These are phyloP conservation scores for Drosophila willistoni DNA, from an alignment of 1,140 invertebrate species.

Conservation along the genomic window DNA sequence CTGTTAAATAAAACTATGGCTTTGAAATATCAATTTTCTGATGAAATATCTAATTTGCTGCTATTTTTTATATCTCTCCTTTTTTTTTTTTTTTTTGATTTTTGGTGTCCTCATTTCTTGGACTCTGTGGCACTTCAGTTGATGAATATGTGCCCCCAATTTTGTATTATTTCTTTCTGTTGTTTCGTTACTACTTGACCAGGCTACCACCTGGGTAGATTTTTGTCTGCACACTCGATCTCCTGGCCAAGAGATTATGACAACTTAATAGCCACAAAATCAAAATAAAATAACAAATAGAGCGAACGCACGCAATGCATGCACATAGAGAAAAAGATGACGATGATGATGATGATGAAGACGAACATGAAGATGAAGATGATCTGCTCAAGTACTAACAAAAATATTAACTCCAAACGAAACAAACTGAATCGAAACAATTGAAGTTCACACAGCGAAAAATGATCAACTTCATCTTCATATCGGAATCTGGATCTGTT, in stretches of 20 bases:
- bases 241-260: constrained; percentile 63
- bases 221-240: constrained; percentile 39
- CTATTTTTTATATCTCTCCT: background rate
- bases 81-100: background rate
- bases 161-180: background rate
- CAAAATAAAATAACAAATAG: constrained; percentile 67
- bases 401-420: constrained; percentile 60
- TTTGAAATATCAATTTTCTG: background rate
- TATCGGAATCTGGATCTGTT: constrained; percentile 47
- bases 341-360: background rate
- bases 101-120: constrained; percentile 10
- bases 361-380: background rate
- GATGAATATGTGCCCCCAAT: constrained; percentile 10
- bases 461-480: constrained; percentile 54
- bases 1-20: background rate
- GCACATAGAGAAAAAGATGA: constrained; percentile 4
- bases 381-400: constrained; percentile 40
- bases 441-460: constrained; percentile 64
- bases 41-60: constrained; percentile 4
- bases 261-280: constrained; percentile 77
- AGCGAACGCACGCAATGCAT: constrained; percentile 59
- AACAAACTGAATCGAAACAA: constrained; percentile 72
- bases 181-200: constrained; percentile 5
- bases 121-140: constrained; percentile 12
- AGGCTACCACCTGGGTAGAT: constrained; percentile 5